Conservation (phyloP, 2,113 vertebrate species). For the Sigmodon hispidus region DNA sequence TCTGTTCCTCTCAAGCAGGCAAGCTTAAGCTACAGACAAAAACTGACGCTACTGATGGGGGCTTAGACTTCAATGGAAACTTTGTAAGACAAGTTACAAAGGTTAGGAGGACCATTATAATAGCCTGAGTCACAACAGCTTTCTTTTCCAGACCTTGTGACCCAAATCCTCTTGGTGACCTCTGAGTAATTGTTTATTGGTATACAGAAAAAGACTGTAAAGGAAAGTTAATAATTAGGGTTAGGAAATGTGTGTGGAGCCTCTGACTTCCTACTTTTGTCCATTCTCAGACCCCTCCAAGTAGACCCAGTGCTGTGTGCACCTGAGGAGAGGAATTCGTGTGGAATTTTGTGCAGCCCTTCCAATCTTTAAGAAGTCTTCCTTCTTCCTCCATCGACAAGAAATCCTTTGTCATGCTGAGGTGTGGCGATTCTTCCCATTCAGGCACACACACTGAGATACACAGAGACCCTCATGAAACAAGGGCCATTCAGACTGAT, state of each 20-base stretch:
- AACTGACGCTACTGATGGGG: not conserved
- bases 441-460: slow-evolving; percentile 42
- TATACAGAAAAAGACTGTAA: slow-evolving; percentile 79
- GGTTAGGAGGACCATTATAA: not conserved
- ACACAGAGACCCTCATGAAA: slow-evolving; percentile 79
- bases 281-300: not conserved
- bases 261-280: not conserved
- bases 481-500: slow-evolving; percentile 84
- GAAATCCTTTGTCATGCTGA: slow-evolving; percentile 67
- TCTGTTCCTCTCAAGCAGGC: not conserved
- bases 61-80: not conserved
- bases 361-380: slow-evolving; percentile 47
- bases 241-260: slow-evolving; percentile 73
- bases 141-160: not conserved
- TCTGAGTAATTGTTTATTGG: slow-evolving; percentile 75
- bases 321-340: not conserved
- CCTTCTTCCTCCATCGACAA: slow-evolving; percentile 59
- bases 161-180: slow-evolving; percentile 46
- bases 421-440: slow-evolving; percentile 58
- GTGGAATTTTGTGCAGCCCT: slow-evolving; percentile 1
- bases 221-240: slow-evolving; percentile 76
- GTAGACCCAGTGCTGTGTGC: not conserved
- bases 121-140: not conserved
- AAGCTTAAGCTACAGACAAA: slow-evolving; percentile 23
- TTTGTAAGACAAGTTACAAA: slow-evolving; percentile 47